Conservation (phyloP, 1,140 invertebrate species). For the Solen grandis region DNA sequence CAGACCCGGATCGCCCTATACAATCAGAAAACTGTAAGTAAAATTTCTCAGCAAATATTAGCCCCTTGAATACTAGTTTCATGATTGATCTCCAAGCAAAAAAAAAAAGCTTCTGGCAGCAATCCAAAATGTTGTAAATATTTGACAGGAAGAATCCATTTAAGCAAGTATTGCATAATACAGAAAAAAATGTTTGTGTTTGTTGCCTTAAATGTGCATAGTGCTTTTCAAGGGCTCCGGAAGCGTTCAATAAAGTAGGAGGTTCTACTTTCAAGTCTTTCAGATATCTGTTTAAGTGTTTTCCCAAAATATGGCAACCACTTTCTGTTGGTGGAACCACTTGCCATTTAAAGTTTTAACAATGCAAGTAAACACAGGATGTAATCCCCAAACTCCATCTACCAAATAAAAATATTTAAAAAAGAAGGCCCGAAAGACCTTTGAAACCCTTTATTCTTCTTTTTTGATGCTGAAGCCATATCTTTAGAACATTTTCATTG, state of each 20-base stretch:
- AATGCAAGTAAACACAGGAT: slow-evolving; percentile 32
- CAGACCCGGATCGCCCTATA: slow-evolving; percentile 25
- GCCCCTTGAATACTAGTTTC: slow-evolving; percentile 2
- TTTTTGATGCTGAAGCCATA: slow-evolving; percentile 18
- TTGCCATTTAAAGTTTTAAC: slow-evolving; percentile 33
- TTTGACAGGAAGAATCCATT: slow-evolving; percentile 11
- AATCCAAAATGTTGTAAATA: slow-evolving; percentile 30
- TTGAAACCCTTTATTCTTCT: slow-evolving; percentile 39
- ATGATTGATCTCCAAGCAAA: slow-evolving; percentile 30
- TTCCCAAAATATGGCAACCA: slow-evolving; percentile 27
- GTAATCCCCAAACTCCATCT: slow-evolving; percentile 18
- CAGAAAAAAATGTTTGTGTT: slow-evolving; percentile 24
- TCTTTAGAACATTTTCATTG: neutral
- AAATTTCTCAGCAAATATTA: slow-evolving; percentile 23
- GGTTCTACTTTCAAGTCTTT: neutral
- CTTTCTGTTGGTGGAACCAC: slow-evolving; percentile 33
- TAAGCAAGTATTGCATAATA: slow-evolving; percentile 37
- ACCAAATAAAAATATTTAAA: slow-evolving; percentile 34
- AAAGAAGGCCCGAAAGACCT: slow-evolving; percentile 19
- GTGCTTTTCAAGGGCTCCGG: slow-evolving; percentile 34
- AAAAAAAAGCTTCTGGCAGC: slow-evolving; percentile 19
- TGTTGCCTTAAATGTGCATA: slow-evolving; percentile 41
- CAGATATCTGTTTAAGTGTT: neutral
- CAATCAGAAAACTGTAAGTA: slow-evolving; percentile 4
- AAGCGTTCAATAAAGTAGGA: slow-evolving; percentile 36